These are phyloP conservation scores for Megaptera novaeangliae DNA, from an alignment of 2,113 vertebrate species.

Conservation along the genomic window DNA sequence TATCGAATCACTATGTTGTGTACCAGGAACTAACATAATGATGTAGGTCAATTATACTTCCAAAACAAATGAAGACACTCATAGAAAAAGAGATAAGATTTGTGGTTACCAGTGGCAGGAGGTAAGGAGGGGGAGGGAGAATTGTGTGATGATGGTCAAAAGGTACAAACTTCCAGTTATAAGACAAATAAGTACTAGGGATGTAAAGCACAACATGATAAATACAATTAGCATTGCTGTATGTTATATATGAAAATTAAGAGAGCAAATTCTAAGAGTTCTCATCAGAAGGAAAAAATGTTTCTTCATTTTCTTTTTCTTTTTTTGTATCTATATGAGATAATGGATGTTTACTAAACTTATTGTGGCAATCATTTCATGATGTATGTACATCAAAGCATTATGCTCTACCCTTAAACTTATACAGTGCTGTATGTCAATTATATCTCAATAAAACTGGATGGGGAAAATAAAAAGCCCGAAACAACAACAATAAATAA, in stretches of 20 bases:
- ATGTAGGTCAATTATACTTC: neutral
- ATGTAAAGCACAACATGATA: neutral
- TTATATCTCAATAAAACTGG: neutral
- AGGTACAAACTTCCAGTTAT: neutral
- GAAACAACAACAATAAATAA: neutral
- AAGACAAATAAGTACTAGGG: neutral
- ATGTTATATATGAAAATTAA: neutral
- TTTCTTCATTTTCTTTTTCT: neutral
- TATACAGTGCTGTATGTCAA: neutral
- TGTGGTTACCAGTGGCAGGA: neutral
- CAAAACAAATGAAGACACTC: neutral
- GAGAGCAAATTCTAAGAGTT: neutral
- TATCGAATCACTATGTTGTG: neutral
- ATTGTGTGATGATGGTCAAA: neutral
- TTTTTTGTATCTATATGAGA: neutral
- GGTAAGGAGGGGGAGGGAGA: neutral
- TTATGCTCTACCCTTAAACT: neutral
- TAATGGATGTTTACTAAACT: neutral
- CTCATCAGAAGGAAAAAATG: neutral
- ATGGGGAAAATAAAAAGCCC: neutral
- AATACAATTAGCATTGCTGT: neutral
- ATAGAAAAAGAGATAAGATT: neutral
- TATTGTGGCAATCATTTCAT: neutral
- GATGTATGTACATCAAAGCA: neutral
- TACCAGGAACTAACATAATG: neutral